A percentile compares a stretch with the other conserved stretches of the same genome.
Evolutionary conservation across 2,888 invertebrate genomes (phyloP).

Genomic region (Acanthopleura granulata): DNA sequence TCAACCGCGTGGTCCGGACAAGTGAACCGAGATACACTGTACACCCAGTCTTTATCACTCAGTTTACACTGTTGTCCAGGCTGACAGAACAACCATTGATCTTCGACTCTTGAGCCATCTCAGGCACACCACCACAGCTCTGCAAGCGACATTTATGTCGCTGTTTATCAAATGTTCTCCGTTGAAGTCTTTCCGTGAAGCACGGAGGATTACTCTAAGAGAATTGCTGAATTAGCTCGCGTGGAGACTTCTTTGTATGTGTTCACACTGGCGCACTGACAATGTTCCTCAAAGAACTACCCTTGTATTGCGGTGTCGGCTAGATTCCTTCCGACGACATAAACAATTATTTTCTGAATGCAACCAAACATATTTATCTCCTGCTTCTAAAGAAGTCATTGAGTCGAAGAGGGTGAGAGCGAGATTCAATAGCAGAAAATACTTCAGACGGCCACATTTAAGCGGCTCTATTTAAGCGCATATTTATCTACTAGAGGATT

Average conservation of each 20-base stretch:
- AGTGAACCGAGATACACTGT: too few relatives aligned
- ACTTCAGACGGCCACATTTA: conserved; percentile 30
- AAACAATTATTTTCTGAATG: conserved; percentile 29
- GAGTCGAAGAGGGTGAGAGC: conserved; percentile 22
- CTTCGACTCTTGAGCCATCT: neutral
- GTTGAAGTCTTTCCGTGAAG: neutral
- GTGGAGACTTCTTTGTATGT: conserved; percentile 1
- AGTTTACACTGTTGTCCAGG: too few relatives aligned
- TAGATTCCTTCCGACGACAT: conserved; percentile 6
- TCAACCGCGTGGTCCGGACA: too few relatives aligned
- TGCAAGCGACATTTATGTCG: conserved; percentile 5
- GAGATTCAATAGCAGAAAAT: conserved; percentile 18
- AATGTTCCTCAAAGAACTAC: neutral
- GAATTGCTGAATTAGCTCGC: conserved; percentile 17
- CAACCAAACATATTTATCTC: conserved; percentile 33
- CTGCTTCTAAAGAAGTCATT: conserved; percentile 24
- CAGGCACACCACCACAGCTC: neutral
- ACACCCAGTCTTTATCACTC: too few relatives aligned
- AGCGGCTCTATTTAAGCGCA: conserved; percentile 38
- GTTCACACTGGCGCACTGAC: neutral
- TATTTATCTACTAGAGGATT: conserved; percentile 52
- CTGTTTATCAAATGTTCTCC: neutral
- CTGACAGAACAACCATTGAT: neutral
- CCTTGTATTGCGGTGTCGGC: neutral
- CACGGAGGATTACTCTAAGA: conserved; percentile 17